These are phyloP conservation scores for Helicoverpa armigera DNA, from an alignment of 1,140 invertebrate species.

Conservation along the genomic window DNA sequence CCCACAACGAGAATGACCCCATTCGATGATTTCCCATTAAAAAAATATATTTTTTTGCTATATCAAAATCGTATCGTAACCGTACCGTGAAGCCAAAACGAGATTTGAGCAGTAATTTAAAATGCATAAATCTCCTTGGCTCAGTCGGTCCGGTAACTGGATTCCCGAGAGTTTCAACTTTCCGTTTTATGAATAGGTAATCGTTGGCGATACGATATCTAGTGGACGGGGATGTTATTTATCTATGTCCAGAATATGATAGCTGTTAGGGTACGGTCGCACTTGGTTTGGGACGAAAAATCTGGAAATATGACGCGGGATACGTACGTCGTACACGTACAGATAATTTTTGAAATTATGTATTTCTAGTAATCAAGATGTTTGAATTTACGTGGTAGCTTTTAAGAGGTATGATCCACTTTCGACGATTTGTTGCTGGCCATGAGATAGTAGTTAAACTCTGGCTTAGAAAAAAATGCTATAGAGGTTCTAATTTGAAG, in stretches of 20 bases:
- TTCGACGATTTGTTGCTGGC: too few species aligned
- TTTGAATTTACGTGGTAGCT: too few species aligned
- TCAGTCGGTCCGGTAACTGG: conserved; percentile 74
- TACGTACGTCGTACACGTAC: not conserved
- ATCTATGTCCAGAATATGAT: conserved; percentile 33
- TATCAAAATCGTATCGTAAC: conserved; percentile 36
- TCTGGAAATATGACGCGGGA: not conserved
- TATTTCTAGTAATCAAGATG: too few species aligned
- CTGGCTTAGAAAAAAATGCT: too few species aligned
- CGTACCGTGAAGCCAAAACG: conserved; percentile 47
- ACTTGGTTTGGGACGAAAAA: not conserved
- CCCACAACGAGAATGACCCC: too few species aligned
- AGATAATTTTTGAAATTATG: too few species aligned
- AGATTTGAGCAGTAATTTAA: conserved; percentile 75
- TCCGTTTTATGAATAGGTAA: conserved; percentile 83
- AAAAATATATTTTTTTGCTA: too few species aligned
- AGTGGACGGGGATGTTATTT: conserved; percentile 39
- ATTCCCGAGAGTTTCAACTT: conserved; percentile 79
- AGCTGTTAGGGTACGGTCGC: not conserved
- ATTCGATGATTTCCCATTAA: too few species aligned
- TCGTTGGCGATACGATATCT: conserved; percentile 64
- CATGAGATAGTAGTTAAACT: too few species aligned
- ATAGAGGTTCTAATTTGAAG: too few species aligned
- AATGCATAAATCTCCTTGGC: conserved; percentile 83
- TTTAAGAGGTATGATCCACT: too few species aligned